Evolutionary conservation across 2,113 vertebrate genomes (phyloP).

Genomic region (Lophius piscatorius): DNA sequence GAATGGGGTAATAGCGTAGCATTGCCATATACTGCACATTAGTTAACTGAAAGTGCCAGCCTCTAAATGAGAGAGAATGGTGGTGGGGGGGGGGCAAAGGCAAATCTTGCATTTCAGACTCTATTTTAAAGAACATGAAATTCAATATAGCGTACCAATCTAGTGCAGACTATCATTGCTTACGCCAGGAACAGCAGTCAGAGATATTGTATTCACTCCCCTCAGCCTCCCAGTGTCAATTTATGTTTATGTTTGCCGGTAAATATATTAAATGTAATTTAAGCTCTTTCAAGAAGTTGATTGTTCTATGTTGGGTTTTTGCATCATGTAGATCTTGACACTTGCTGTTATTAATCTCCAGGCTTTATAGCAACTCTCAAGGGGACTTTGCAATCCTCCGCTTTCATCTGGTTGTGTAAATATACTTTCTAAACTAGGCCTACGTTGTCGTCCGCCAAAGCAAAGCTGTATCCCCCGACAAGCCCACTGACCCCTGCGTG

Average conservation of each 20-base stretch:
- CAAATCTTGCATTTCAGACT: slow-evolving; percentile 80
- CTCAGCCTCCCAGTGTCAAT: slow-evolving; percentile 73
- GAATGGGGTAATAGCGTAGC: slow-evolving; percentile 56
- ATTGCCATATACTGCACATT: slow-evolving; percentile 52
- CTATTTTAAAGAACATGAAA: slow-evolving; percentile 81
- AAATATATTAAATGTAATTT: slow-evolving; percentile 82
- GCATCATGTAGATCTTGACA: slow-evolving; percentile 46
- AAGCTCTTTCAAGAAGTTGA: slow-evolving; percentile 73
- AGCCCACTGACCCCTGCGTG: too few relatives aligned
- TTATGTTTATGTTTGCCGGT: slow-evolving; percentile 79
- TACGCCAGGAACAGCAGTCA: slow-evolving; percentile 76
- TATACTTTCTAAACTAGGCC: slow-evolving; percentile 66
- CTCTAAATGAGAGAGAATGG: slow-evolving; percentile 63
- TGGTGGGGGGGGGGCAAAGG: slow-evolving; percentile 50
- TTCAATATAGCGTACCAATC: slow-evolving; percentile 77
- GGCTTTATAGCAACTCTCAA: slow-evolving; percentile 55
- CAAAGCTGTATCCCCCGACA: too few relatives aligned
- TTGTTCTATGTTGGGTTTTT: slow-evolving; percentile 68
- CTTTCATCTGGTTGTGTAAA: slow-evolving; percentile 71
- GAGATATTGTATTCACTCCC: slow-evolving; percentile 76
- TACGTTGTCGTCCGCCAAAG: too few relatives aligned
- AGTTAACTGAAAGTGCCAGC: slow-evolving; percentile 71
- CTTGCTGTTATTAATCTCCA: slow-evolving; percentile 71
- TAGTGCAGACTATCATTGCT: slow-evolving; percentile 71
- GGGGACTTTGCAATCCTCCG: slow-evolving; percentile 50